Conservation (phyloP, 2,797 vertebrate species). For the Rhinichthys osculus region DNA sequence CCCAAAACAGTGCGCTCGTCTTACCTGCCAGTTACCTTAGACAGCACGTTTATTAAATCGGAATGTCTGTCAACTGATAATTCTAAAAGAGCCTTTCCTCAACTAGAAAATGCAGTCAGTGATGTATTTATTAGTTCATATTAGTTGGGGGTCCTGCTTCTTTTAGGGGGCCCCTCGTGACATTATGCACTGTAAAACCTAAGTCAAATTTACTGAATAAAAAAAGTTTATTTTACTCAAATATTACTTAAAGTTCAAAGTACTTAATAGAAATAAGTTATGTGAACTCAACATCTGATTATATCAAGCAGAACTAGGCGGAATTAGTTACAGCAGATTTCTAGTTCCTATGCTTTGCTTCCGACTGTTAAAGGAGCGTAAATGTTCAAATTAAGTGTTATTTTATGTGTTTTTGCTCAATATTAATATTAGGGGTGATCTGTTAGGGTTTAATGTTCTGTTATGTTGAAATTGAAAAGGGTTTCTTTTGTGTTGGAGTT, state of each 20-base stretch:
- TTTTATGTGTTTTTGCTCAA: no score
- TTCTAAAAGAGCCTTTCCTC: background rate
- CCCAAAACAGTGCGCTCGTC: constrained; percentile 9
- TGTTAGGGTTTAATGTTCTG: no score
- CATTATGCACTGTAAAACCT: background rate
- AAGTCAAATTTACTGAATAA: background rate
- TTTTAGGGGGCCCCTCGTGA: background rate
- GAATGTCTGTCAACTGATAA: constrained; percentile 9
- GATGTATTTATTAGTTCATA: background rate
- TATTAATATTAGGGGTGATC: no score
- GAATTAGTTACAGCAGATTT: background rate
- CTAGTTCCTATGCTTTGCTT: no score
- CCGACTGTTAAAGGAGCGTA: no score
- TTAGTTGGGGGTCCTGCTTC: background rate
- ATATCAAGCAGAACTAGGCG: background rate
- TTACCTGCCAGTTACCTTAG: constrained; percentile 39
- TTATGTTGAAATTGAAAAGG: no score
- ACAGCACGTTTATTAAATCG: constrained; percentile 26
- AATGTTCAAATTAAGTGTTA: no score
- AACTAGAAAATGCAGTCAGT: background rate
- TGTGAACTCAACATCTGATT: background rate
- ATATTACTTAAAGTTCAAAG: background rate
- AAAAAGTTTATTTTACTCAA: background rate
- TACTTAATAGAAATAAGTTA: no score
- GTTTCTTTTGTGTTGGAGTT: no score